Evolutionary conservation across 2,888 invertebrate genomes (phyloP), one percentile per base, ranked within the genome.

Genomic region (Steinernema carpocapsae): DNA sequence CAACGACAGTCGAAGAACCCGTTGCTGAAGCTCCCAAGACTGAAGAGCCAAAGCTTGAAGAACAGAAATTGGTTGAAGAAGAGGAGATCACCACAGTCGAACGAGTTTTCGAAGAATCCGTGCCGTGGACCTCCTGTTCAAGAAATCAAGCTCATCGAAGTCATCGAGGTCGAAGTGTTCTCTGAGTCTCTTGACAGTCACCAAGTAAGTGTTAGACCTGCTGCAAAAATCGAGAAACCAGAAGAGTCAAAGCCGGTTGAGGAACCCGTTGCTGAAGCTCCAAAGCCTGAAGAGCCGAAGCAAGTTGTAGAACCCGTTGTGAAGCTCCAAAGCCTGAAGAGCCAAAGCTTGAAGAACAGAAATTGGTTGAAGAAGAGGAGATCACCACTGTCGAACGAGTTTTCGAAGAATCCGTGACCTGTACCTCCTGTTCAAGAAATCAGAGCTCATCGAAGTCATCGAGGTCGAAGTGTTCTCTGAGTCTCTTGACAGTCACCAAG

Each of bases 21-120:
- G 51, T 52, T 26, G 26, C 51, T 1, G 71, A 74, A 70, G 48
- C 70, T 37, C 46, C 64, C 7, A 64, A 70, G 29, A 51, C 32
- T 22, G 74, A 19, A 6, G 51, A 29, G 52, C n/a, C n/a, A n/a
- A n/a, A n/a, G n/a, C n/a, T n/a, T n/a, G n/a, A n/a, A n/a, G 75
- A 73, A 73, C 14, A 12, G 59, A 77, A 70, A 74, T 56, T 51
- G 12, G 51, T 51, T 19, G 51, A 19, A 19, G 51, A 51, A 51
- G n/a, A 12, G 12, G 51, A 51, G 45, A 42, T 42, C 43, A 51
- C 29, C 10, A 46, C 48, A 19, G 42, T 51, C n/a, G 48, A 22
- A 6, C 51, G 51, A n/a, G 51, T 51, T 6, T 19, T 19, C 7
- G 75, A 74, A 32, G 75, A 75, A 72, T 51, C 12, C 10, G 59